Evolutionary conservation across 2,113 vertebrate species (phyloP).

Genomic region (Proteles cristata): DNA sequence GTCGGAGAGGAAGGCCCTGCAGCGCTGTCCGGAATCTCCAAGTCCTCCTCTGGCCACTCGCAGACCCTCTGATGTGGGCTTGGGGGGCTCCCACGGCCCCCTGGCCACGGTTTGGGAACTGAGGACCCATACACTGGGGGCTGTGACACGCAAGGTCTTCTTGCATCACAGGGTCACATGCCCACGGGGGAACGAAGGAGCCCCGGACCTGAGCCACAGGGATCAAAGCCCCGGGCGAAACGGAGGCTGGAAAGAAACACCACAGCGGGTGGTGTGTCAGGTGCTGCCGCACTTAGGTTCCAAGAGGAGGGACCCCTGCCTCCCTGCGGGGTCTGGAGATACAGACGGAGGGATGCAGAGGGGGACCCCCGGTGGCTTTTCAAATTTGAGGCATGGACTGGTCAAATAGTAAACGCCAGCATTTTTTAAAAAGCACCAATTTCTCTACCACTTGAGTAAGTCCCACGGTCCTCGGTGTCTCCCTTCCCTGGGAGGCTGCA

Average conservation of each 20-base stretch:
- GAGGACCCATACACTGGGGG: rapidly evolving
- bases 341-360: rapidly evolving
- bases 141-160: background rate
- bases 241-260: background rate
- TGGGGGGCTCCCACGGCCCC: background rate
- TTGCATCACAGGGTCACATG: background rate
- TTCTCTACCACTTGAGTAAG: background rate
- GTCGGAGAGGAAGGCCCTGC: background rate
- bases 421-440: background rate
- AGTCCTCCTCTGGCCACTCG: too few relatives aligned
- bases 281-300: background rate
- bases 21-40: background rate
- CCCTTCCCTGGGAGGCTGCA: background rate
- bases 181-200: background rate
- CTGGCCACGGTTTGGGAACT: too few relatives aligned
- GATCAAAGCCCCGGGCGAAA: too few relatives aligned
- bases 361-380: background rate
- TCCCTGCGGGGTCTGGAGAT: background rate
- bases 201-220: too few relatives aligned
- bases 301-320: background rate
- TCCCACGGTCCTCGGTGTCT: background rate
- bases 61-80: background rate
- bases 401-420: background rate
- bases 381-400: background rate
- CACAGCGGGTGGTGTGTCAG: too few relatives aligned